Evolutionary conservation across 2,797 vertebrate genomes (phyloP), one percentile per base, ranked within the genome.

Genomic region (Synanceia verrucosa): DNA sequence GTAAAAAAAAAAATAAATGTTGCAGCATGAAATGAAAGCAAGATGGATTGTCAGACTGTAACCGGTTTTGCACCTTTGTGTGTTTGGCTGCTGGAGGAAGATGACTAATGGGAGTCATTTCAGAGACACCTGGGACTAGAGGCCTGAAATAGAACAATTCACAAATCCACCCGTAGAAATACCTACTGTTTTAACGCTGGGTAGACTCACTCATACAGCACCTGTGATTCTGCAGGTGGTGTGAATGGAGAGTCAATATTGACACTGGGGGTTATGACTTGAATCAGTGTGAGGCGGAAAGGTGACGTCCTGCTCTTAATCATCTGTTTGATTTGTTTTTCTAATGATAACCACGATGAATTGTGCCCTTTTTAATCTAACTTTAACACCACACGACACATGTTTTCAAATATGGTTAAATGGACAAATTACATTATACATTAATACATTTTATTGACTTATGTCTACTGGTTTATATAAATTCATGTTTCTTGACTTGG

Each of bases 1-100:
- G 9, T 9, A 3, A 43, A 41, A 23, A 50, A 0, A n/a, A n/a
- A n/a, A n/a, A n/a, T n/a, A n/a, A n/a, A n/a, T n/a, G 23, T 19
- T 46, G 46, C 1, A 4, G 4, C 10, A 16, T 23, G 13, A 48
- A 34, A 41, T 46, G 11, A 62, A 57, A 51, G 37, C 3, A 1
- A 50, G 36, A 26, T 51, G 18, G 50, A 26, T 19, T 37, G 11
- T 24, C 48, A n/a, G 21, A 24, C 50, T 47, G 12, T 13, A 83
- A 81, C 86, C 52, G 56, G 87, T 87, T 88, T 59, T 37, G 11
- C 78, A 44, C 50, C 66, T 75, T 79, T 56, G 16, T 63, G 4
- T 57, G 10, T 53, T 47, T 59, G 3, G 13, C 21, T 21, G 24
- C 19, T 47, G 11, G 58, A 14, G 39, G 24, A 67, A 37, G 28